Percentiles rank a stretch among this genome's conserved stretches.
phyloP scores from a whole-genome alignment of 1,140 invertebrate genomes.

The Bicyclus anynana region DNA sequence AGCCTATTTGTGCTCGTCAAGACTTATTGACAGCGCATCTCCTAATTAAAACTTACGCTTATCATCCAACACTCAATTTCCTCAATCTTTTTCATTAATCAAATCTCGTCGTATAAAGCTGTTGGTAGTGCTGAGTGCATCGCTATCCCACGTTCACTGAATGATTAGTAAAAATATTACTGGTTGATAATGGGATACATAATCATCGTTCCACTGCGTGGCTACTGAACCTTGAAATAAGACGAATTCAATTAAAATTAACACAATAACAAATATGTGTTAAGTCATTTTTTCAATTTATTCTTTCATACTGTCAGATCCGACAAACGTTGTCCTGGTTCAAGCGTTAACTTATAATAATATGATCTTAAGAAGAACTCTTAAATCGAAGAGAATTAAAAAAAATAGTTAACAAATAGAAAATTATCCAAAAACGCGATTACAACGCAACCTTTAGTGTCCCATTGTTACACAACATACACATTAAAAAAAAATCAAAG shows the following conservation, averaged over 20 bases:
- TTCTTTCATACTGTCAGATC: no score
- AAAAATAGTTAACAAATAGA: no score
- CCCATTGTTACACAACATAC: no score
- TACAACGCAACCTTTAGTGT: no score
- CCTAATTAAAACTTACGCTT: conserved; percentile 14
- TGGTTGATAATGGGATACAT: conserved; percentile 5
- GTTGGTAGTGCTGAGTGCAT: conserved; percentile 25
- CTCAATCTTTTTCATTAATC: conserved; percentile 46
- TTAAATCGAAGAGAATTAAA: no score
- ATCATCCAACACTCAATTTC: conserved; percentile 6
- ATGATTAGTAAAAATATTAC: conserved; percentile 16
- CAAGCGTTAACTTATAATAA: no score
- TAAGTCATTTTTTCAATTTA: not conserved
- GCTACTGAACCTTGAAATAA: conserved; percentile 45
- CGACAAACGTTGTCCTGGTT: no score
- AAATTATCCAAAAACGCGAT: no score
- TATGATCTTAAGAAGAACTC: not conserved
- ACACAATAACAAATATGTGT: not conserved
- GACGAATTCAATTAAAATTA: not conserved
- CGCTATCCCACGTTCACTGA: conserved; percentile 41
- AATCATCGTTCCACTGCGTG: conserved; percentile 18
- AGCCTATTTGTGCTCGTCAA: not conserved
- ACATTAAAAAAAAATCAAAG: no score
- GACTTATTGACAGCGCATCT: conserved; percentile 2
- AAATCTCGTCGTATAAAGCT: conserved; percentile 29